Evolutionary conservation across 2,888 invertebrate genomes (phyloP), one percentile per base, ranked within the genome.

Genomic region (Drosophila cracens): DNA sequence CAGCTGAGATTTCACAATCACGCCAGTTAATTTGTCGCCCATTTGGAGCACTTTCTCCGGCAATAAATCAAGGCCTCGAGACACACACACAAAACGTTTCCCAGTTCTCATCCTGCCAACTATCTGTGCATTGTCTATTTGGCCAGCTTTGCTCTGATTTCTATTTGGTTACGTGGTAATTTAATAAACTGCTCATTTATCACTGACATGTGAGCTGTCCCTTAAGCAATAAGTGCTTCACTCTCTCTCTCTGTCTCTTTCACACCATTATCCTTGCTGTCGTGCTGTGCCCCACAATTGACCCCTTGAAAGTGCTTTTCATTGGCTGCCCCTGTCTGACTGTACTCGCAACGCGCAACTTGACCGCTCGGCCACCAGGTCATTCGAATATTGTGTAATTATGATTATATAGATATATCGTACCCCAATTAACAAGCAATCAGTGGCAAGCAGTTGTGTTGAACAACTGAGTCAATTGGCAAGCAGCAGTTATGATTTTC

Each of bases 111-210:
- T 16, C 25, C 51, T 34, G 7, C 10, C 25, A 60, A 60, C 53
- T 62, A 63, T 58, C 61, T 43, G 68, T 56, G 27, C 27, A 25
- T 7, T 65, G 68, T 57, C 59, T 40, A 53, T 62, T 68, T 70
- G 33, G 78, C 61, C 63, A 63, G 43, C 76, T 71, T 76, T 61
- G 51, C 69, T 72, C 64, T 77, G 79, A 82, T 80, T 84, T 82
- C 80, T 77, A 84, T 83, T 84, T 75, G 84, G 71, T 71, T 75
- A 76, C 68, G 83, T 74, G 85, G 82, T 81, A 83, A 84, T 84
- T 84, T 86, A 83, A 83, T 86, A 83, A 84, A 86, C 79, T 82
- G 84, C 82, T 70, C 80, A 84, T 84, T 84, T 84, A 79, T 86
- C 86, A 84, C 80, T 74, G 73, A 77, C 84, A 84, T 86, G 81